A percentile compares a stretch with the other conserved stretches of the same genome.
These are phyloP conservation scores for Scrobipalpa costella DNA, from an alignment of 2,888 invertebrate genomes.

Conservation along the genomic window DNA sequence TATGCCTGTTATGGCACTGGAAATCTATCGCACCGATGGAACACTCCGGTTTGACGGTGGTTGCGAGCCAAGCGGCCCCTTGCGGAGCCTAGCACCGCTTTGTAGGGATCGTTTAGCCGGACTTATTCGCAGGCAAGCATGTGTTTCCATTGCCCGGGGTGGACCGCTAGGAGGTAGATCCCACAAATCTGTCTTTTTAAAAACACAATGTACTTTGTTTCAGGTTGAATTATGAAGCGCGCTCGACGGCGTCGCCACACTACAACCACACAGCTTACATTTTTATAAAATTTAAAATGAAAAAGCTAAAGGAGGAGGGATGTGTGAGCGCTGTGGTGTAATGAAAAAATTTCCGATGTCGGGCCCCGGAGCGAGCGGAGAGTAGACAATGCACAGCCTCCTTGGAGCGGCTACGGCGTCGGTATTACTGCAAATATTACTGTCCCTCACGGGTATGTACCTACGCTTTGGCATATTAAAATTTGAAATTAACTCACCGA, in stretches of 20 bases:
- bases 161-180: too few relatives aligned
- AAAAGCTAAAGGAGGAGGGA: slow-evolving; percentile 54
- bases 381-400: slow-evolving; percentile 76
- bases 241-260: slow-evolving; percentile 7
- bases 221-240: slow-evolving; percentile 22
- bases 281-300: slow-evolving; percentile 44
- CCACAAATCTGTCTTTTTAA: neutral
- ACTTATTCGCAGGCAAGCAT: too few relatives aligned
- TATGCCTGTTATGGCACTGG: too few relatives aligned
- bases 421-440: slow-evolving; percentile 69
- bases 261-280: neutral
- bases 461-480: neutral
- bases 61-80: too few relatives aligned
- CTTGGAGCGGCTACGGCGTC: slow-evolving; percentile 67
- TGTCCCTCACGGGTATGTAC: slow-evolving; percentile 65
- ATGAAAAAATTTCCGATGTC: slow-evolving; percentile 66
- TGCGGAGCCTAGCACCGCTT: too few relatives aligned
- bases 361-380: slow-evolving; percentile 56
- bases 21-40: too few relatives aligned
- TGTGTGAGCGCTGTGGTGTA: slow-evolving; percentile 40
- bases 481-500: too few relatives aligned
- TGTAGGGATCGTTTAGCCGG: too few relatives aligned
- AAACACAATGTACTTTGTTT: neutral
- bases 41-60: too few relatives aligned
- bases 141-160: too few relatives aligned